These are phyloP conservation scores for Rhombomys opimus DNA, from an alignment of 2,113 vertebrate species.

Conservation along the genomic window DNA sequence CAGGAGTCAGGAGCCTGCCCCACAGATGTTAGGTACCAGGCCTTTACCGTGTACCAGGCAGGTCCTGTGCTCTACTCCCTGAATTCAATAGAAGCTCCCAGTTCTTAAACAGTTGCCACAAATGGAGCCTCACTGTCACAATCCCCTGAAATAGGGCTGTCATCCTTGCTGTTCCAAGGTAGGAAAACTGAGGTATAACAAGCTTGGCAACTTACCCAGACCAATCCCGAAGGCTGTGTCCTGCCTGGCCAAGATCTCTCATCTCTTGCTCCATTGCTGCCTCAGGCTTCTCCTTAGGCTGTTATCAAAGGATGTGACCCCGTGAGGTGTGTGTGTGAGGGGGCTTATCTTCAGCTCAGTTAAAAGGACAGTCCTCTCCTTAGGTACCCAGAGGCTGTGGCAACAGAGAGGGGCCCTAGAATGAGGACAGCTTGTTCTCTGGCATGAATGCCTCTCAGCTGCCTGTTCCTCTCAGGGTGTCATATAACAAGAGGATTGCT, in stretches of 20 bases:
- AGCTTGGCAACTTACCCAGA: background rate
- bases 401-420: background rate
- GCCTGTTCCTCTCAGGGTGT: background rate
- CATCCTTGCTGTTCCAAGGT: background rate
- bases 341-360: background rate
- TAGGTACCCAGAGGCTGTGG: background rate
- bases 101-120: background rate
- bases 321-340: background rate
- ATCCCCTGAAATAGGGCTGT: background rate
- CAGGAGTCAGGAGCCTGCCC: background rate
- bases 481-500: no score
- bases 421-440: background rate
- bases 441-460: background rate
- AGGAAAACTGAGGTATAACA: slow-evolving; percentile 5
- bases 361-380: no score
- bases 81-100: background rate
- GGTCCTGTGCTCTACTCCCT: background rate
- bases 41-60: background rate
- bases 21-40: background rate
- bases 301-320: background rate
- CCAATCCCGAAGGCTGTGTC: background rate
- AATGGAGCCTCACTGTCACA: background rate
- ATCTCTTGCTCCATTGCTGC: no score
- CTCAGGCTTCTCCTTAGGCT: background rate
- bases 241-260: no score